Percentiles rank a stretch among this genome's conserved stretches.
phyloP scores from a whole-genome alignment of 2,113 vertebrate genomes.

The Eonycteris spelaea region DNA sequence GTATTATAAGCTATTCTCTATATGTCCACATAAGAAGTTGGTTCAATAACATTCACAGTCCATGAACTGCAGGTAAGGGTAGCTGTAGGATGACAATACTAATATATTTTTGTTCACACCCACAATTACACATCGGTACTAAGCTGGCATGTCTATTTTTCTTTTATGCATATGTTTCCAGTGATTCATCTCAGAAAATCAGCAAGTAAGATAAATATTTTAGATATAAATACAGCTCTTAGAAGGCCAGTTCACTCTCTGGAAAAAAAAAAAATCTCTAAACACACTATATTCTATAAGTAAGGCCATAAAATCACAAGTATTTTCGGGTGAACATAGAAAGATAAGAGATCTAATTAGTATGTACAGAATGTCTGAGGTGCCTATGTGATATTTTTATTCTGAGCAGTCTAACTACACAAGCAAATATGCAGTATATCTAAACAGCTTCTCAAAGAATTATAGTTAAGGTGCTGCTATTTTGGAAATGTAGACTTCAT shows the following conservation, averaged over 20 bases:
- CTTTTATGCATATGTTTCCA: conserved; percentile 2
- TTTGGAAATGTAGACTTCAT: conserved; percentile 11
- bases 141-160: not conserved
- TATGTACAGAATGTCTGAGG: not conserved
- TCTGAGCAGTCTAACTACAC: not conserved
- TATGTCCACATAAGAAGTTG: not conserved
- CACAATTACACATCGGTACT: not conserved
- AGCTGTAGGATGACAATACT: not conserved
- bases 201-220: conserved; percentile 33
- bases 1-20: not conserved
- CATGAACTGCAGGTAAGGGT: not conserved
- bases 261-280: not conserved
- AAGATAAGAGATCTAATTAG: not conserved
- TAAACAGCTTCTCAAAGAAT: not conserved
- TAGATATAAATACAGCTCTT: conserved; percentile 5
- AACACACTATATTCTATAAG: not conserved
- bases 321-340: not conserved
- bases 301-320: not conserved
- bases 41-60: not conserved
- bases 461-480: not conserved
- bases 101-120: not conserved
- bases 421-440: not conserved
- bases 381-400: not conserved
- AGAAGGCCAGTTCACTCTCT: not conserved
- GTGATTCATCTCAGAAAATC: conserved; percentile 39